A percentile compares a stretch with the other conserved stretches of the same genome.
Evolutionary conservation across 1,140 invertebrate genomes (phyloP).

Genomic region (Drosophila chauvacae): DNA sequence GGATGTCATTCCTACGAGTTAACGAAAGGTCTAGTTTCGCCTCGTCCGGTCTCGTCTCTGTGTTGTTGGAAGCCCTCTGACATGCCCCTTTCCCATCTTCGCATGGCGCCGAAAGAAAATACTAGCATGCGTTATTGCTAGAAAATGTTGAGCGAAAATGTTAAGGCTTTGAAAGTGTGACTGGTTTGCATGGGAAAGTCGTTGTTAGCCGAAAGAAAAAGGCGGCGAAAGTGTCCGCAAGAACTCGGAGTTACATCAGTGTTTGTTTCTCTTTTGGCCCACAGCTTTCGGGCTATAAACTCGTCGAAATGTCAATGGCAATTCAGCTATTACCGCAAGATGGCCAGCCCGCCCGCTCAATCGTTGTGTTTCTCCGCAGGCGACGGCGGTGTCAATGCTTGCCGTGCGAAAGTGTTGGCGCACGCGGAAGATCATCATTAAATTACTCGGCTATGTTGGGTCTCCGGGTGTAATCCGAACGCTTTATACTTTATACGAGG

Average conservation of each 20-base stretch:
- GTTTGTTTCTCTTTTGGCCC: background rate
- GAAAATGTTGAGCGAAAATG: constrained; percentile 20
- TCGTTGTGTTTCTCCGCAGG: background rate
- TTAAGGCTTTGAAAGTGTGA: constrained; percentile 4
- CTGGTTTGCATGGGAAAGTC: constrained; percentile 10
- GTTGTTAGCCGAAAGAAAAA: background rate
- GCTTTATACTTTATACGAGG: constrained; percentile 23
- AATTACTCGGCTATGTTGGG: constrained; percentile 51
- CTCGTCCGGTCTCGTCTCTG: constrained; percentile 11
- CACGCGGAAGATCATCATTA: constrained; percentile 69
- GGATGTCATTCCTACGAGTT: constrained; percentile 27
- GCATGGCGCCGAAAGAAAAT: constrained; percentile 18
- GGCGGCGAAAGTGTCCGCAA: constrained; percentile 28
- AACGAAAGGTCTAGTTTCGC: constrained; percentile 33
- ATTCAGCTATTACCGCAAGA: constrained; percentile 19
- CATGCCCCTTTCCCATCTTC: constrained; percentile 5
- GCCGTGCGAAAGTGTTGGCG: constrained; percentile 55
- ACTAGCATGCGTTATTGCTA: constrained; percentile 28
- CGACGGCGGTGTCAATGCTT: constrained; percentile 46
- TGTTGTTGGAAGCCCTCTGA: constrained; percentile 12
- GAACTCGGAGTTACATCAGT: background rate
- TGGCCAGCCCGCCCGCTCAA: background rate
- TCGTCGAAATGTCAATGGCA: constrained; percentile 41
- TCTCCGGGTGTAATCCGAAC: constrained; percentile 59
- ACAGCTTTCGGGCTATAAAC: background rate